Conservation (phyloP, 2,113 vertebrate genomes). For the Eubucco bourcierii region DNA sequence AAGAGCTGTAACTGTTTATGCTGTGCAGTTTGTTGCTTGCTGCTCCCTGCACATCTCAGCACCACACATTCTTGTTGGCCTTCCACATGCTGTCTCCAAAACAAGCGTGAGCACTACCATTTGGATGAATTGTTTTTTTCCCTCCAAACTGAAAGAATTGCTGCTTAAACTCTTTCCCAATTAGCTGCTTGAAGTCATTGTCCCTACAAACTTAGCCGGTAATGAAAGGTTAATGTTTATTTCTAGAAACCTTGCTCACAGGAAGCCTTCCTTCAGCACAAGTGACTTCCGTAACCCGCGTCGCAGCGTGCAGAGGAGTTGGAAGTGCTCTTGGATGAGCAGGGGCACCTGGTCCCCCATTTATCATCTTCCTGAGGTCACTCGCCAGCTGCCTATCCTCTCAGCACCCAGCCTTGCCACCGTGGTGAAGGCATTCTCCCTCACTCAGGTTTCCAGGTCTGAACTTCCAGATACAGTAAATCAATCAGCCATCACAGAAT, state of each 20-base stretch:
- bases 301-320: conserved; percentile 53
- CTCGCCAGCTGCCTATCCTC: conserved; percentile 85
- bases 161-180: background rate
- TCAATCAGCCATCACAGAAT: conserved; percentile 53
- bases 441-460: conserved; percentile 73
- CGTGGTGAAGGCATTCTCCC: conserved; percentile 73
- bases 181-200: background rate
- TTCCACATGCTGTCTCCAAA: background rate
- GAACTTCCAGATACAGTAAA: conserved; percentile 68
- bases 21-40: background rate
- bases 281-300: conserved; percentile 57
- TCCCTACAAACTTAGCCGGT: background rate
- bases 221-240: conserved; percentile 60
- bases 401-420: conserved; percentile 78
- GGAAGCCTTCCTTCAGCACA: conserved; percentile 79
- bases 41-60: background rate
- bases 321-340: conserved; percentile 55
- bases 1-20: background rate
- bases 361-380: conserved; percentile 84
- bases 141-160: background rate
- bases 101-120: accelerated
- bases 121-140: background rate
- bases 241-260: conserved; percentile 59
- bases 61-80: background rate
- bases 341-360: conserved; percentile 83